Percentiles rank a stretch among this genome's conserved stretches.
phyloP scores from a whole-genome alignment of 2,797 vertebrate genomes.

The Carapus acus region DNA sequence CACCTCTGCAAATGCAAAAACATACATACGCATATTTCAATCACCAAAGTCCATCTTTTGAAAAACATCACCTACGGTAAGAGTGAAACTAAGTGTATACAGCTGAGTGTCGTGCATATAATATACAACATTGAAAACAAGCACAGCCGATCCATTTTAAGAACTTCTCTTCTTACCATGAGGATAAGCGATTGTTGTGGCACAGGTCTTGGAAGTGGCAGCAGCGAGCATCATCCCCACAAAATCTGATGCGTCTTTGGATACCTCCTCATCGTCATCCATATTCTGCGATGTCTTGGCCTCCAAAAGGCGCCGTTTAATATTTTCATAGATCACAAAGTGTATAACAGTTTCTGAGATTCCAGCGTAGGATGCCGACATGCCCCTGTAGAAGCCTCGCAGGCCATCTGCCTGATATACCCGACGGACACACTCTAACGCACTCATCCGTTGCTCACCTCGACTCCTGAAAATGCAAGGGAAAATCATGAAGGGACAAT shows the following conservation, averaged over 20 bases:
- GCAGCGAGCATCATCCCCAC: slow-evolving; percentile 96
- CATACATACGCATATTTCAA: too few species aligned
- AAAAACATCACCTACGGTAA: too few species aligned
- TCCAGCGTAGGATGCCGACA: slow-evolving; percentile 96
- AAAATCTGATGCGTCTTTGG: slow-evolving; percentile 90
- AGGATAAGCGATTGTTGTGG: slow-evolving; percentile 91
- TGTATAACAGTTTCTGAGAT: slow-evolving; percentile 99
- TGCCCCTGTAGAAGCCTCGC: slow-evolving; percentile 93
- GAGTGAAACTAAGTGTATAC: too few species aligned
- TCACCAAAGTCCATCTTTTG: too few species aligned
- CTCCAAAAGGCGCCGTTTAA: slow-evolving; percentile 88
- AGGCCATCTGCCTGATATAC: slow-evolving; percentile 91
- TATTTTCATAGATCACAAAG: slow-evolving; percentile 98
- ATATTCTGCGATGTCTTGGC: slow-evolving; percentile 80
- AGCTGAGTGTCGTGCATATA: background rate
- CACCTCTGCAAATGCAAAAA: slow-evolving; percentile 75
- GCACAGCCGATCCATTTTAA: too few species aligned
- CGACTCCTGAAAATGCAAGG: slow-evolving; percentile 73
- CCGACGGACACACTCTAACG: slow-evolving; percentile 86
- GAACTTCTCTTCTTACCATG: slow-evolving; percentile 76
- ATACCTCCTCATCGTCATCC: slow-evolving; percentile 82
- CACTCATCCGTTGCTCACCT: slow-evolving; percentile 87
- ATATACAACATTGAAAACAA: background rate
- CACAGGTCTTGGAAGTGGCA: slow-evolving; percentile 96
- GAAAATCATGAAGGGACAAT: background rate